Conservation (phyloP, 2,113 vertebrate genomes). For the Saimiri boliviensis region DNA sequence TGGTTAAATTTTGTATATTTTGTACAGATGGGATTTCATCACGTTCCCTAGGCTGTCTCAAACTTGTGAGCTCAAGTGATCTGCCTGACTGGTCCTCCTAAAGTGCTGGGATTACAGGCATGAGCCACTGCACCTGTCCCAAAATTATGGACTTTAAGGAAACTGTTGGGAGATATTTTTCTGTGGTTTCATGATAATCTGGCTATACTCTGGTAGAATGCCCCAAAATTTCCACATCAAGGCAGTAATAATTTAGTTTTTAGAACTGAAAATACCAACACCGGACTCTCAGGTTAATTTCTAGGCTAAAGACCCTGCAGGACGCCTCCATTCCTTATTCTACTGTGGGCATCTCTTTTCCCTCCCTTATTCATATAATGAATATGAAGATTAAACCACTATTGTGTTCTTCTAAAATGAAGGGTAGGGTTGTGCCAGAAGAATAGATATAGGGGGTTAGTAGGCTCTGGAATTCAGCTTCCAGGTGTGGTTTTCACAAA, state of each 20-base stretch:
- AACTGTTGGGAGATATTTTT: neutral
- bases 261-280: neutral
- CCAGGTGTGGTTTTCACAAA: constrained; percentile 35
- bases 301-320: neutral
- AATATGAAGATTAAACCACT: neutral
- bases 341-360: neutral
- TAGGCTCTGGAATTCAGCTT: constrained; percentile 12
- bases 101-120: too few relatives aligned
- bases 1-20: too few relatives aligned
- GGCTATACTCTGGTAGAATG: neutral
- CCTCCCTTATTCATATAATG: neutral
- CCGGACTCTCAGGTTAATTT: neutral
- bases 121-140: too few relatives aligned
- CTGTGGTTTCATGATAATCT: constrained; percentile 17
- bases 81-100: too few relatives aligned
- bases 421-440: neutral
- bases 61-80: too few relatives aligned
- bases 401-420: neutral
- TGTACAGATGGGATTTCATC: too few relatives aligned
- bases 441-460: neutral
- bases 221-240: neutral
- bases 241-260: neutral
- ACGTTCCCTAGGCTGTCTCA: too few relatives aligned
- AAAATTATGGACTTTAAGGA: constrained; percentile 24
- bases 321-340: neutral